Evolutionary conservation across 2,113 vertebrate species (phyloP).

Genomic region (Benthochromis sp.): DNA sequence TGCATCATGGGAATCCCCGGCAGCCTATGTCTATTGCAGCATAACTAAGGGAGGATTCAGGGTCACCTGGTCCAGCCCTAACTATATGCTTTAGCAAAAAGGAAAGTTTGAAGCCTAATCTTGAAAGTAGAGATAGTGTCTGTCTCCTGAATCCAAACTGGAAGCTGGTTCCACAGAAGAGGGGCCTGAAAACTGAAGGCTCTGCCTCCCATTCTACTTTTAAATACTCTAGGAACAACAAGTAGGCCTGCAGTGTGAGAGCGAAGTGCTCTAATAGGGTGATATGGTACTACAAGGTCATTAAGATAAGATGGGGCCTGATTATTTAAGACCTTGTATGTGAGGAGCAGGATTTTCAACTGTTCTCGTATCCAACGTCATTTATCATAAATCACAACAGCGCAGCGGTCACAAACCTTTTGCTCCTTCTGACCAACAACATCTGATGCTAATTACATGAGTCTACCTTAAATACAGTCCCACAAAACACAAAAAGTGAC

Average conservation of each 20-base stretch:
- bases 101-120: neutral
- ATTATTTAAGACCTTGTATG: neutral
- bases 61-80: no score
- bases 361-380: neutral
- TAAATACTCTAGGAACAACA: neutral
- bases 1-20: no score
- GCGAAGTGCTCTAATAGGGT: neutral
- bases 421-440: neutral
- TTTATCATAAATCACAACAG: neutral
- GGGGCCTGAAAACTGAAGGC: neutral
- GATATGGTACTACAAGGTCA: neutral
- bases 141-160: neutral
- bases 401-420: neutral
- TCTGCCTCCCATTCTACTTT: neutral
- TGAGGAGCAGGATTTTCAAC: neutral
- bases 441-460: neutral
- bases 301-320: neutral
- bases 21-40: accelerated
- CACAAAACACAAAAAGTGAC: neutral
- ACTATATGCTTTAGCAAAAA: no score
- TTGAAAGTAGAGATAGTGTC: neutral
- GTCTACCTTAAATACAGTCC: neutral
- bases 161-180: neutral
- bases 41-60: no score
- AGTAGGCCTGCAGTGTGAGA: neutral